Percentiles rank a stretch among this genome's conserved stretches.
These are phyloP conservation scores for Ichneumon xanthorius DNA, from an alignment of 2,888 invertebrate species.

Conservation along the genomic window DNA sequence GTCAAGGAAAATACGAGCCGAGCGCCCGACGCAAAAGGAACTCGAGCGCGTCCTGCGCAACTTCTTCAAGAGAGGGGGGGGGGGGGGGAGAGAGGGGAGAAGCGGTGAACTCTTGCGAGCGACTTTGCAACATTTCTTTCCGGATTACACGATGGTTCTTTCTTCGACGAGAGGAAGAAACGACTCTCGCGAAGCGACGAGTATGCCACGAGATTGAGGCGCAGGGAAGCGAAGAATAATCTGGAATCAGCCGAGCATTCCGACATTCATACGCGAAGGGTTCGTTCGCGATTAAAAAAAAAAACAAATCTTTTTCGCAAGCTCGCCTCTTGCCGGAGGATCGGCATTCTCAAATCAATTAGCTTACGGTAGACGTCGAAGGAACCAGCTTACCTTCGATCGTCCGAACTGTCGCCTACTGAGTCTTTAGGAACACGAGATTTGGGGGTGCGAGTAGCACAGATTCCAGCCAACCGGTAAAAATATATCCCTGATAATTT, in stretches of 20 bases:
- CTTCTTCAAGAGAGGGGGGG: slow-evolving; percentile 60
- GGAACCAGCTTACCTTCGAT: slow-evolving; percentile 82
- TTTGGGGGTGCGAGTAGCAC: not conserved
- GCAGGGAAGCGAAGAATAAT: slow-evolving; percentile 24
- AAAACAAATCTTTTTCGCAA: not conserved
- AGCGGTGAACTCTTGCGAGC: slow-evolving; percentile 54
- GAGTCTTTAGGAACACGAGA: slow-evolving; percentile 64
- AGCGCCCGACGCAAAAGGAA: slow-evolving; percentile 30
- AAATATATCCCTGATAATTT: not conserved
- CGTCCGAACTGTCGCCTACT: slow-evolving; percentile 72
- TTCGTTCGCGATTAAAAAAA: not conserved
- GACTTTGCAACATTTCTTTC: slow-evolving; percentile 74
- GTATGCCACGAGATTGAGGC: slow-evolving; percentile 35
- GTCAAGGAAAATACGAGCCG: slow-evolving; percentile 73
- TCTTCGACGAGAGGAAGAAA: slow-evolving; percentile 38
- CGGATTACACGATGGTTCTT: slow-evolving; percentile 61
- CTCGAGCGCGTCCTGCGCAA: slow-evolving; percentile 73
- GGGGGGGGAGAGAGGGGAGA: slow-evolving; percentile 19
- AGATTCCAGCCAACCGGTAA: not conserved
- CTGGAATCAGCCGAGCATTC: slow-evolving; percentile 37
- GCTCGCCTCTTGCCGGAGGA: not conserved
- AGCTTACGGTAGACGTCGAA: slow-evolving; percentile 76
- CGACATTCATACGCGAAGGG: not conserved
- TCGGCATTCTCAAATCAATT: slow-evolving; percentile 78
- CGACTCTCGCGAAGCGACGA: slow-evolving; percentile 2